Evolutionary conservation across 2,888 invertebrate species (phyloP).

Genomic region (Marronus borbonicus): DNA sequence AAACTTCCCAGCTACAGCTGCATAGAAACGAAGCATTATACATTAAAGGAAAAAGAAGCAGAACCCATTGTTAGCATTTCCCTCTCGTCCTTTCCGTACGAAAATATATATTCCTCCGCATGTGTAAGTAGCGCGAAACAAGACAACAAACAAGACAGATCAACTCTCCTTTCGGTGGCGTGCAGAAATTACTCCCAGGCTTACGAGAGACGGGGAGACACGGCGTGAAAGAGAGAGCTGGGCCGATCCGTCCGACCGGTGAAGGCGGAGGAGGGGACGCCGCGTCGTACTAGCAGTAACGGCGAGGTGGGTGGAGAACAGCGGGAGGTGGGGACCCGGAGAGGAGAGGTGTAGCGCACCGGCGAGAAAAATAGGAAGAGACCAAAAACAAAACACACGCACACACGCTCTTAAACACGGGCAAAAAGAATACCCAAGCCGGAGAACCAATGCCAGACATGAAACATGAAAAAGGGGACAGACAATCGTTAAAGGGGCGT

Average conservation of each 20-base stretch:
- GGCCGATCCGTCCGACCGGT: neutral
- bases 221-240: neutral
- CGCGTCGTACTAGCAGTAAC: neutral
- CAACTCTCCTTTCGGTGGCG: conserved; percentile 57
- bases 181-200: conserved; percentile 59
- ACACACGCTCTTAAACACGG: conserved; percentile 29
- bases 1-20: neutral
- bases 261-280: neutral
- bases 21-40: neutral
- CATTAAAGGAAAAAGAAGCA: neutral
- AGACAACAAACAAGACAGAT: conserved; percentile 63
- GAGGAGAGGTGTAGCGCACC: neutral
- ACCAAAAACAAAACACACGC: conserved; percentile 44
- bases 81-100: neutral
- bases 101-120: conserved; percentile 10
- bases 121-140: conserved; percentile 54
- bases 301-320: neutral
- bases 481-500: conserved; percentile 71
- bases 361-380: conserved; percentile 46
- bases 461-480: conserved; percentile 69
- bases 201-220: neutral
- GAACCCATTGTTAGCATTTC: neutral
- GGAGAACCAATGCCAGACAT: conserved; percentile 70
- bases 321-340: neutral
- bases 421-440: conserved; percentile 60